Percentiles rank a stretch among this genome's conserved stretches.
Evolutionary conservation across 2,888 invertebrate genomes (phyloP).

Genomic region (Argyresthia albistria): DNA sequence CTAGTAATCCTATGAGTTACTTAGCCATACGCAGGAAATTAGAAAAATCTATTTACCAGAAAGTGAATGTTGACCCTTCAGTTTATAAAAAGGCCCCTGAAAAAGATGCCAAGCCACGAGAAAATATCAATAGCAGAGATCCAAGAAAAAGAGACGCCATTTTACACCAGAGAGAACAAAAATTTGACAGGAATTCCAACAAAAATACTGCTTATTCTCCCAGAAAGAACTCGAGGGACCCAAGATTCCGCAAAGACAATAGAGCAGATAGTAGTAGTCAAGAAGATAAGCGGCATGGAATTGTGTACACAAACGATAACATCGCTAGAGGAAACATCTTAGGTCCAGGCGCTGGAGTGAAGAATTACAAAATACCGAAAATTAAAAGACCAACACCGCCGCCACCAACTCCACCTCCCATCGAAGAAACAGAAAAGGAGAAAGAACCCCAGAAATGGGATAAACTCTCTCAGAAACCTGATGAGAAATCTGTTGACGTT

Average conservation of each 20-base stretch:
- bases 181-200: neutral
- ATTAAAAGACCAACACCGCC: slow-evolving; percentile 32
- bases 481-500: slow-evolving; percentile 8
- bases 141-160: slow-evolving; percentile 20
- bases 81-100: neutral
- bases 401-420: slow-evolving; percentile 6
- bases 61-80: neutral
- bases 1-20: too few species aligned
- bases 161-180: neutral
- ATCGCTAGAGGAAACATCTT: slow-evolving; percentile 51
- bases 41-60: too few species aligned
- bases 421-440: slow-evolving; percentile 16
- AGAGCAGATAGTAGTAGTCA: slow-evolving; percentile 14
- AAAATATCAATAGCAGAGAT: slow-evolving; percentile 5
- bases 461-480: neutral
- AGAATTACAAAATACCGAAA: slow-evolving; percentile 66
- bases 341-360: slow-evolving; percentile 49
- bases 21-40: too few species aligned
- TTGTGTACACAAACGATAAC: slow-evolving; percentile 55
- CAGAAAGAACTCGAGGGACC: slow-evolving; percentile 41
- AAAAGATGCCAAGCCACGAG: slow-evolving; percentile 2
- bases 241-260: slow-evolving; percentile 28
- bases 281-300: slow-evolving; percentile 28
- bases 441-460: slow-evolving; percentile 8
- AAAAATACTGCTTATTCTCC: slow-evolving; percentile 27